Percentiles rank a stretch among this genome's conserved stretches.
Evolutionary conservation across 1,140 invertebrate species (phyloP).

Genomic region (Trichonephila clavata): DNA sequence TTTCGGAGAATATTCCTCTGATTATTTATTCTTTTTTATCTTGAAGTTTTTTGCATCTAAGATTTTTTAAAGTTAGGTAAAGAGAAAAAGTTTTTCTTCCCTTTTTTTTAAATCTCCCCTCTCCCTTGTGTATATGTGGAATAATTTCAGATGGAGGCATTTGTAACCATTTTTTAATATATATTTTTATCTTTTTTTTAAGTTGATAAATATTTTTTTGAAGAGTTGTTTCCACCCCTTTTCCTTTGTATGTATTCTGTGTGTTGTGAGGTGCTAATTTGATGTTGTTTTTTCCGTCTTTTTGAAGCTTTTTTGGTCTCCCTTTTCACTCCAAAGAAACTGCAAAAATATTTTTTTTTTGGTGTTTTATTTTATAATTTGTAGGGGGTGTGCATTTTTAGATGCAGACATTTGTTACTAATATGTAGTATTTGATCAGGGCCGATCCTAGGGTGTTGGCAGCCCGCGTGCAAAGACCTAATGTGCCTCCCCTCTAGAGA

Average conservation of each 20-base stretch:
- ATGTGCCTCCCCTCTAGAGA: too few species aligned
- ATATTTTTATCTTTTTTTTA: neutral
- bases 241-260: neutral
- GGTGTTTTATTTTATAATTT: too few species aligned
- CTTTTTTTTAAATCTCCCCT: neutral
- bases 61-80: neutral
- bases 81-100: neutral
- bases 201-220: neutral
- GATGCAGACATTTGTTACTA: too few species aligned
- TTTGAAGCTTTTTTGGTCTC: neutral
- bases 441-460: too few species aligned
- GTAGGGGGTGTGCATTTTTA: too few species aligned
- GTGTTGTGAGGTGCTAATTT: neutral
- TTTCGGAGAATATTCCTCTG: slow-evolving; percentile 43
- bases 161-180: slow-evolving; percentile 17
- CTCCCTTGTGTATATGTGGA: neutral
- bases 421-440: too few species aligned
- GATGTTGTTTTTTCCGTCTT: slow-evolving; percentile 10
- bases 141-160: neutral
- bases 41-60: slow-evolving; percentile 19
- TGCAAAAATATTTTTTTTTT: too few species aligned
- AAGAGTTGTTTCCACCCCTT: too few species aligned
- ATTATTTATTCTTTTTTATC: slow-evolving; percentile 59
- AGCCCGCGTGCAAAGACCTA: too few species aligned
- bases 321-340: too few species aligned